These are phyloP conservation scores for Oreotrochilus melanogaster DNA, from an alignment of 2,113 vertebrate genomes.

Conservation along the genomic window DNA sequence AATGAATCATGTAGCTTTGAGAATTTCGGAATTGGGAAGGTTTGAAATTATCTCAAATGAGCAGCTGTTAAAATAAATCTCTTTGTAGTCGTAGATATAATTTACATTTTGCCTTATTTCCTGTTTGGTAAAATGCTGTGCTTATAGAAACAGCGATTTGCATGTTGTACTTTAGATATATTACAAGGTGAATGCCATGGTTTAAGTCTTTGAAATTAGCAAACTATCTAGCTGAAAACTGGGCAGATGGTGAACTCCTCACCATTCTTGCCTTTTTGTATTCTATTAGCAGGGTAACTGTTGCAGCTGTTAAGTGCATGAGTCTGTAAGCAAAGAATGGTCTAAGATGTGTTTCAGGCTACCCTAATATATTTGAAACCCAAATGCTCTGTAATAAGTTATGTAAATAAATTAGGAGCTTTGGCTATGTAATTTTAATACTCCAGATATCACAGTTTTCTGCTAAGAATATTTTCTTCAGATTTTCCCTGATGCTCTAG, in stretches of 20 bases:
- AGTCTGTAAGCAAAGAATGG: background rate
- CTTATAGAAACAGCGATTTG: constrained; percentile 19
- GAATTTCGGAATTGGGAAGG: constrained; percentile 20
- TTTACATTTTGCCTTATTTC: constrained; percentile 50
- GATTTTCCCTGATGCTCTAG: background rate
- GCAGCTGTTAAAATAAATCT: background rate
- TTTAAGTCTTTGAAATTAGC: constrained; percentile 14
- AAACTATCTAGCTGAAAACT: background rate
- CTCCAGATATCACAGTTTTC: background rate
- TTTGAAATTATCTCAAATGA: background rate
- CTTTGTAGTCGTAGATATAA: constrained; percentile 28
- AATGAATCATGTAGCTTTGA: background rate
- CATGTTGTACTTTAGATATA: background rate
- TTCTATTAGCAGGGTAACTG: background rate
- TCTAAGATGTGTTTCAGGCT: background rate
- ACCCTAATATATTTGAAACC: background rate
- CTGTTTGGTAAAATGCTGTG: constrained; percentile 27
- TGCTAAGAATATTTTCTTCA: background rate
- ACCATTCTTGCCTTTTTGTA: background rate
- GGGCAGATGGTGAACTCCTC: background rate
- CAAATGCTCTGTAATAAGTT: background rate
- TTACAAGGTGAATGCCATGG: background rate
- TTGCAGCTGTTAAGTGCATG: background rate
- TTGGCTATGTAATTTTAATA: background rate
- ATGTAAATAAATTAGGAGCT: background rate